Evolutionary conservation across 2,113 vertebrate genomes (phyloP).

Genomic region (Tautogolabrus adspersus): DNA sequence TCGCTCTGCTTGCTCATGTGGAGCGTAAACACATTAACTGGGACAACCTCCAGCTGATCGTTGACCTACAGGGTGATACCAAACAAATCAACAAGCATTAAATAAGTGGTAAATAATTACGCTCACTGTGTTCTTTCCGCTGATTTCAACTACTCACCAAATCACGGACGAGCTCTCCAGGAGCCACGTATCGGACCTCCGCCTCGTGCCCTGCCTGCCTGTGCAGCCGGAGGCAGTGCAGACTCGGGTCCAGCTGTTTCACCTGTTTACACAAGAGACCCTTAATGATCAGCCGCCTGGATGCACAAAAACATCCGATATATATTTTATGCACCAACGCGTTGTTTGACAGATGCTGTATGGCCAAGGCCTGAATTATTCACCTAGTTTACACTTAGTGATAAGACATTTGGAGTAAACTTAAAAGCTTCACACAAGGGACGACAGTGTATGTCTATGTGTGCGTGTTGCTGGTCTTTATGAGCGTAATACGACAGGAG

Average conservation of each 20-base stretch:
- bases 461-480: slow-evolving; percentile 6
- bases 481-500: neutral
- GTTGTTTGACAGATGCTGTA: slow-evolving; percentile 51
- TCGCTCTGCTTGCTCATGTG: slow-evolving; percentile 86
- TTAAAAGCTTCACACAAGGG: slow-evolving; percentile 17
- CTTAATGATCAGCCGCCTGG: slow-evolving; percentile 42
- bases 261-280: slow-evolving; percentile 79
- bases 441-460: neutral
- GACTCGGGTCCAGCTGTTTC: slow-evolving; percentile 87
- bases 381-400: slow-evolving; percentile 48
- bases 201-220: slow-evolving; percentile 74
- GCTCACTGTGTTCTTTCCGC: neutral
- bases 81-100: slow-evolving; percentile 40
- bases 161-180: slow-evolving; percentile 82
- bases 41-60: slow-evolving; percentile 91
- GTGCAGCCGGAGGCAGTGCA: slow-evolving; percentile 86
- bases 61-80: slow-evolving; percentile 81
- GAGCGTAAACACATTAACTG: slow-evolving; percentile 83
- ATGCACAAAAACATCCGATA: slow-evolving; percentile 29
- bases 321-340: slow-evolving; percentile 46
- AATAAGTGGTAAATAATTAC: slow-evolving; percentile 21
- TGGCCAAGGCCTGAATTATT: slow-evolving; percentile 65
- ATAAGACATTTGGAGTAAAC: slow-evolving; percentile 34
- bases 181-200: slow-evolving; percentile 78
- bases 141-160: slow-evolving; percentile 80